These are phyloP conservation scores for Xestobium rufovillosum DNA, from an alignment of 2,888 invertebrate genomes.

Conservation along the genomic window DNA sequence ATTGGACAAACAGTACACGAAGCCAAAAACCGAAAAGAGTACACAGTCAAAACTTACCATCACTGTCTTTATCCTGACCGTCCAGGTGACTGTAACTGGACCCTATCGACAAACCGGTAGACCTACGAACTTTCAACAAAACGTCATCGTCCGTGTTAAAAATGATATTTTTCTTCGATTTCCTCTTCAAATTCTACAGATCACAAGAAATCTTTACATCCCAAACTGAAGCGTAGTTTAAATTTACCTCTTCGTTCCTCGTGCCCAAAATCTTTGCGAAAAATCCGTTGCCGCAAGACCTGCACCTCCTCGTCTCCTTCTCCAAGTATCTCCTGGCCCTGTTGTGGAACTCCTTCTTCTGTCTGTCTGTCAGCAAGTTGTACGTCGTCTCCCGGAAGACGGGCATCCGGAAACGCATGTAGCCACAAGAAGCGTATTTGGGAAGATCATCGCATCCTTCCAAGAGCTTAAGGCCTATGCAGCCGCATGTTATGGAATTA, in stretches of 20 bases:
- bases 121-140: too few species aligned
- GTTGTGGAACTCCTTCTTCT: conserved; percentile 55
- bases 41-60: too few species aligned
- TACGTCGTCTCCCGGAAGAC: conserved; percentile 55
- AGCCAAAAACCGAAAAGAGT: too few species aligned
- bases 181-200: too few species aligned
- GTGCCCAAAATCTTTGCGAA: conserved; percentile 47
- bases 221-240: too few species aligned
- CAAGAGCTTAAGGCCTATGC: conserved; percentile 29
- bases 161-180: too few species aligned
- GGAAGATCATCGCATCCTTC: conserved; percentile 49
- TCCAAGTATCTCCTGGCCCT: conserved; percentile 52
- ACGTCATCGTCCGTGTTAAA: too few species aligned
- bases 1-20: too few species aligned
- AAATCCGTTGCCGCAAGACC: conserved; percentile 50
- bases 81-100: too few species aligned
- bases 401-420: conserved; percentile 51
- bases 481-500: conserved; percentile 16
- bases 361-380: conserved; percentile 54
- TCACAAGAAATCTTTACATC: too few species aligned
- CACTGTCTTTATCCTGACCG: too few species aligned
- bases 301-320: conserved; percentile 51
- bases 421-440: conserved; percentile 55
- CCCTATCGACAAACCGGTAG: too few species aligned
- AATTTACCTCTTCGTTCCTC: conserved; percentile 33